Conservation (phyloP, 1,140 invertebrate species). For the Drosophila ambigua region DNA sequence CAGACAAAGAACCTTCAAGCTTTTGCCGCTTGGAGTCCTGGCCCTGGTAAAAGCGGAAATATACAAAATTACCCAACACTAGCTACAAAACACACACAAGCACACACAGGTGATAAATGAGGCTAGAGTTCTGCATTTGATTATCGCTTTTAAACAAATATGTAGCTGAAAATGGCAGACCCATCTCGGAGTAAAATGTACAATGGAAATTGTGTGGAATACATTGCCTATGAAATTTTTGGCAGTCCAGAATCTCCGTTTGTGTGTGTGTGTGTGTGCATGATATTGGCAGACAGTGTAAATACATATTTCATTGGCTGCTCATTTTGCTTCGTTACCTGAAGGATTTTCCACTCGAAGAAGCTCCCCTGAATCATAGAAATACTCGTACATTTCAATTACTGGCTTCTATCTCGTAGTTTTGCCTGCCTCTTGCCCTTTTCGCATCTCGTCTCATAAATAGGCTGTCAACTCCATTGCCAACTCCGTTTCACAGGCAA, state of each 20-base stretch:
- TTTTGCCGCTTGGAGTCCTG: slow-evolving; percentile 7
- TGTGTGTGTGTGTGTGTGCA: not conserved
- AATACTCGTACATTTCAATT: no score
- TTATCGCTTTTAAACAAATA: slow-evolving; percentile 71
- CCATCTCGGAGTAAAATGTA: slow-evolving; percentile 27
- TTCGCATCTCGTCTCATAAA: not conserved
- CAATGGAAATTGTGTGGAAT: slow-evolving; percentile 59
- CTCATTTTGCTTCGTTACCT: slow-evolving; percentile 14
- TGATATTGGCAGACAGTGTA: slow-evolving; percentile 43
- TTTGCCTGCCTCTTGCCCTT: no score
- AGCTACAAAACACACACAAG: slow-evolving; percentile 4
- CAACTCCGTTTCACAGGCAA: slow-evolving; percentile 39
- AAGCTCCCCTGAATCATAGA: no score
- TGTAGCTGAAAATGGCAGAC: slow-evolving; percentile 18
- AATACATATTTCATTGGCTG: slow-evolving; percentile 51
- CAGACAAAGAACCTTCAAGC: slow-evolving; percentile 18
- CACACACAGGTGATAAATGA: slow-evolving; percentile 62
- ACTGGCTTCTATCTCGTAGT: no score
- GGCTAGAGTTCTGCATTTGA: slow-evolving; percentile 63
- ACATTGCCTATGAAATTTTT: slow-evolving; percentile 49
- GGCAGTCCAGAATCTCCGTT: slow-evolving; percentile 44
- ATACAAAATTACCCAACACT: slow-evolving; percentile 47
- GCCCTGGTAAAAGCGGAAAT: slow-evolving; percentile 50
- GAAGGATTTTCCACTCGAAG: slow-evolving; percentile 5
- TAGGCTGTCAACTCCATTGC: slow-evolving; percentile 27